Evolutionary conservation across 2,113 vertebrate species (phyloP).

Genomic region (Alexandromys fortis): DNA sequence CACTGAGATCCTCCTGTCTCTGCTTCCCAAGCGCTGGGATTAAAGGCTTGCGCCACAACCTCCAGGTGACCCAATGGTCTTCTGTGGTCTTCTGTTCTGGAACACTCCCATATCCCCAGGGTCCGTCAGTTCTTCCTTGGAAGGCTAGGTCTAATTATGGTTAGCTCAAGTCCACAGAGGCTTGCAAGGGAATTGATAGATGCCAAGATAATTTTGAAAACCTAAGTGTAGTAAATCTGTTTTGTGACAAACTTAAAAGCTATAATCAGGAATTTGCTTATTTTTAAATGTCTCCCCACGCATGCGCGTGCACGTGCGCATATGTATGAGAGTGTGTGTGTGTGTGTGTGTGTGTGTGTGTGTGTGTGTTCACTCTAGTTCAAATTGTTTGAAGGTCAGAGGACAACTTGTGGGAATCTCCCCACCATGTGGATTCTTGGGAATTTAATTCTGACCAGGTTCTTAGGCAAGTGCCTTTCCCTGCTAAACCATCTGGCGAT

Average conservation of each 20-base stretch:
- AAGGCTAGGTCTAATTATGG: slow-evolving; percentile 80
- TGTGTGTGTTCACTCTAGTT: no score
- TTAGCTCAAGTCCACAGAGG: slow-evolving; percentile 82
- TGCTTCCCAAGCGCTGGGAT: no score
- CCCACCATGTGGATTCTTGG: neutral
- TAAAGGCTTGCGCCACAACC: no score
- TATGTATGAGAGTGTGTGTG: no score
- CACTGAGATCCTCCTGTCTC: no score
- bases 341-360: no score
- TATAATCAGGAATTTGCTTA: slow-evolving; percentile 77
- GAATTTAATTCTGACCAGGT: neutral
- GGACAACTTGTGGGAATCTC: neutral
- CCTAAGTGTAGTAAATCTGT: slow-evolving; percentile 75
- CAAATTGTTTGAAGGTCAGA: neutral
- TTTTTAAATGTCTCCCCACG: neutral
- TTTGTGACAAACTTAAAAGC: slow-evolving; percentile 77
- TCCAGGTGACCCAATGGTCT: neutral
- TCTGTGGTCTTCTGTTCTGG: slow-evolving; percentile 67
- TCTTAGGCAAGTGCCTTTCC: neutral
- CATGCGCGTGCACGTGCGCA: neutral
- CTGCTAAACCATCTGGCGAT: neutral
- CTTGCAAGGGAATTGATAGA: slow-evolving; percentile 78
- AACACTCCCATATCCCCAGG: slow-evolving; percentile 29
- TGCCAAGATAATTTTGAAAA: slow-evolving; percentile 81
- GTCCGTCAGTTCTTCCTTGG: slow-evolving; percentile 61